Percentiles rank a stretch among this genome's conserved stretches.
phyloP scores from a whole-genome alignment of 2,888 invertebrate genomes.

The Rhaphigaster nebulosa region DNA sequence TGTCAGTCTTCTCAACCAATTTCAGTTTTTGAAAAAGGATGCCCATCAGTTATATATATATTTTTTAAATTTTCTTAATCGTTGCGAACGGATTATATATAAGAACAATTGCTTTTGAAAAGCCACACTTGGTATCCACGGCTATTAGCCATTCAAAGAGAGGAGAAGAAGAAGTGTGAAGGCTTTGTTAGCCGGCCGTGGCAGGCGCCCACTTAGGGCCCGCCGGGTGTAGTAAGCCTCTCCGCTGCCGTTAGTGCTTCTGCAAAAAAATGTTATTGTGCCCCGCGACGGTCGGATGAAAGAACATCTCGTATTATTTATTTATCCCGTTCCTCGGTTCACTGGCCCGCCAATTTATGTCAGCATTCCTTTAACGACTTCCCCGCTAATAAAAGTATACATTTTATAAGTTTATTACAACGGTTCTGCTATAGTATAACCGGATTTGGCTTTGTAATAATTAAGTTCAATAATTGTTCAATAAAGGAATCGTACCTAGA shows the following conservation, averaged over 20 bases:
- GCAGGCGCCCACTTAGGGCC: background rate
- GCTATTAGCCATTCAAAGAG: background rate
- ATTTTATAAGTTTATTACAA: background rate
- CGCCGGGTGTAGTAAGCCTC: background rate
- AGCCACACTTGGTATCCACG: background rate
- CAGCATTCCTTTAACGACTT: background rate
- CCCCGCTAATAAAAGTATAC: background rate
- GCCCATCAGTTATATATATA: no score
- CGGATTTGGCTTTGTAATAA: no score
- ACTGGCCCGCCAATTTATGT: background rate
- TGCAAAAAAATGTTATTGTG: background rate
- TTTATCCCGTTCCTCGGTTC: slow-evolving; percentile 18
- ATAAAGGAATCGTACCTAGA: background rate
- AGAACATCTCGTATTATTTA: slow-evolving; percentile 27
- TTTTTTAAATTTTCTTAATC: background rate
- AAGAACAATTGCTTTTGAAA: background rate
- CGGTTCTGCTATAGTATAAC: background rate
- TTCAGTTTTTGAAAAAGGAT: no score
- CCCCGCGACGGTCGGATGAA: background rate
- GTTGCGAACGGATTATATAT: background rate
- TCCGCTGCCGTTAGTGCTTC: background rate
- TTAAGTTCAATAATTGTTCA: no score
- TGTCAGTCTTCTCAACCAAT: no score
- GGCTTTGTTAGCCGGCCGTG: background rate
- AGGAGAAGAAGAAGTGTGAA: background rate